Conservation (phyloP, 1,140 invertebrate species). For the Cotesia glomerata region DNA sequence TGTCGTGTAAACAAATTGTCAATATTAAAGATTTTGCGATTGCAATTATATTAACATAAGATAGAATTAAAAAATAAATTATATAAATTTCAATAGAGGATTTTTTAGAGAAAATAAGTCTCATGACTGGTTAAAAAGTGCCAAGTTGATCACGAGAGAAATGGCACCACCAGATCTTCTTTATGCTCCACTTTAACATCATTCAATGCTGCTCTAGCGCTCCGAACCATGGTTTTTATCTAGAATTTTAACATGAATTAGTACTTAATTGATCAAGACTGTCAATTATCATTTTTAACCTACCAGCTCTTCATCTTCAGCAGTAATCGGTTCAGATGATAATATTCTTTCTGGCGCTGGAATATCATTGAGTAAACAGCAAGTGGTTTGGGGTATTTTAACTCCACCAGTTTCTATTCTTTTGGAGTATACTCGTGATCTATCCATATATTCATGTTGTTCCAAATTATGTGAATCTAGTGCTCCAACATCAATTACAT, state of each 20-base stretch:
- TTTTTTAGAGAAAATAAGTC: no score
- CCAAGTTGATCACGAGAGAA: conserved; percentile 61
- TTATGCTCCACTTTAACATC: conserved; percentile 80
- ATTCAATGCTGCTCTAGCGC: conserved; percentile 71
- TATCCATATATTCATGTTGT: conserved; percentile 80
- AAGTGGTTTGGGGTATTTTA: conserved; percentile 54
- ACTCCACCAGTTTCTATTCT: conserved; percentile 63
- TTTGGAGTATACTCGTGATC: conserved; percentile 74
- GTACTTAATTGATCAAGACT: no score
- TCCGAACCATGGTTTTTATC: conserved; percentile 71
- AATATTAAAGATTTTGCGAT: no score
- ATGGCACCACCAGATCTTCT: conserved; percentile 81
- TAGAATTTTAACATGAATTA: conserved; percentile 47
- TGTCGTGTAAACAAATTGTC: no score
- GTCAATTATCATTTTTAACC: background rate
- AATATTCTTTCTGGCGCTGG: conserved; percentile 68
- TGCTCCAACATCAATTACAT: conserved; percentile 84
- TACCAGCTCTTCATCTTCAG: conserved; percentile 67
- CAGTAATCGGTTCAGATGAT: conserved; percentile 61
- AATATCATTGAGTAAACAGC: conserved; percentile 66
- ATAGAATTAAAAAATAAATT: no score
- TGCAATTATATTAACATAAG: no score
- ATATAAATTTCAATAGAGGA: no score
- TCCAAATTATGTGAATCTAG: conserved; percentile 80
- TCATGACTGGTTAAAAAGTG: no score